phyloP scores from a whole-genome alignment of 1,140 invertebrate genomes.

The Drosophila hydei region DNA sequence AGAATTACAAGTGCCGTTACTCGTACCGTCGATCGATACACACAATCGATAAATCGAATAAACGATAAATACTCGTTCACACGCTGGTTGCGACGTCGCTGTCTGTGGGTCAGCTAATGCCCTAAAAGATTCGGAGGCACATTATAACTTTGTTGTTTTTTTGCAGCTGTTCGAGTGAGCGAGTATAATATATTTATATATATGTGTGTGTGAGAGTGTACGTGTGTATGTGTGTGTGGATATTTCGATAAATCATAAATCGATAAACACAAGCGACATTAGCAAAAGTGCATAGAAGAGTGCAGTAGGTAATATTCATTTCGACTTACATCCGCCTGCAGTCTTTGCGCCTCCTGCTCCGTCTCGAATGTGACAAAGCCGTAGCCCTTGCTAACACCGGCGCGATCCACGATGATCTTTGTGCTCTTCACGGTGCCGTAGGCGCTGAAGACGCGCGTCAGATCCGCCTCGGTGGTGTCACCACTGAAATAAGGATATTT shows the following conservation, averaged over 20 bases:
- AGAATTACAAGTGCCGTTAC: slow-evolving; percentile 52
- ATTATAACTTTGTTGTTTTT: slow-evolving; percentile 57
- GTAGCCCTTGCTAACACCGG: slow-evolving; percentile 97
- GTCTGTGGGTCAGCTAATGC: slow-evolving; percentile 62
- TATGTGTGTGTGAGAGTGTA: slow-evolving; percentile 10
- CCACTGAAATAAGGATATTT: slow-evolving; percentile 85
- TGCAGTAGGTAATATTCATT: background rate
- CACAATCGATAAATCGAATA: slow-evolving; percentile 49
- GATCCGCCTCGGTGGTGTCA: slow-evolving; percentile 92
- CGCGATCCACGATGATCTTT: slow-evolving; percentile 97
- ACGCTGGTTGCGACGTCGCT: slow-evolving; percentile 8
- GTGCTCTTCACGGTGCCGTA: slow-evolving; percentile 96
- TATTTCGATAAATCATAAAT: slow-evolving; percentile 30
- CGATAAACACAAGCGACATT: slow-evolving; percentile 42
- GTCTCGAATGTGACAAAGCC: slow-evolving; percentile 98
- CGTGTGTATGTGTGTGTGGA: slow-evolving; percentile 13
- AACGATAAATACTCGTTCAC: slow-evolving; percentile 5
- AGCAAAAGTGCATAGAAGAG: slow-evolving; percentile 47
- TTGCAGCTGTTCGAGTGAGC: slow-evolving; percentile 7
- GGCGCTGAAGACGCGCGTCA: slow-evolving; percentile 91
- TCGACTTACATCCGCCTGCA: slow-evolving; percentile 87
- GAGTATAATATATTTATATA: background rate
- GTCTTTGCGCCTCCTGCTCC: slow-evolving; percentile 93
- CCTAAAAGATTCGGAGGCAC: slow-evolving; percentile 77
- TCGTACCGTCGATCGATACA: slow-evolving; percentile 72